Percentiles rank a stretch among this genome's conserved stretches.
These are phyloP conservation scores for Muscicapa comitata DNA, from an alignment of 2,797 vertebrate genomes.

Conservation along the genomic window DNA sequence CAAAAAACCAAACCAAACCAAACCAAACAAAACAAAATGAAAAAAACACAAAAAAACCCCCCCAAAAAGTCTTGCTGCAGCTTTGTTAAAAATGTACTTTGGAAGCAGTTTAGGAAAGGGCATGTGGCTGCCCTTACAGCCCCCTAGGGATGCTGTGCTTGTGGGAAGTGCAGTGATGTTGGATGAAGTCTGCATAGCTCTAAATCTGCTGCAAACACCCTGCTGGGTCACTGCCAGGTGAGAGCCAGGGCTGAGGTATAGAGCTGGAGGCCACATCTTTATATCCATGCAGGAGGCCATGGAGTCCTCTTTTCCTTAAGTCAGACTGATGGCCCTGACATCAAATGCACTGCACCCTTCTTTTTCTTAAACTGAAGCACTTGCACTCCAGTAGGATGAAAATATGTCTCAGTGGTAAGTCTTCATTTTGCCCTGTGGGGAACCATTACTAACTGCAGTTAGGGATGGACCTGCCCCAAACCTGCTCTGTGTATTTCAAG, in stretches of 20 bases:
- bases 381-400: background rate
- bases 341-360: background rate
- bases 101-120: conserved; percentile 20
- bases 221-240: conserved; percentile 36
- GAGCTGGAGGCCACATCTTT: background rate
- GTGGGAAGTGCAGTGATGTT: background rate
- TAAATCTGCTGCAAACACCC: conserved; percentile 3
- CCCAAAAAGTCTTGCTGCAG: background rate
- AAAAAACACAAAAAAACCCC: too few relatives aligned
- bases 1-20: too few relatives aligned
- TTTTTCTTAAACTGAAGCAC: background rate
- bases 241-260: background rate
- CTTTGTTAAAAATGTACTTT: conserved; percentile 10
- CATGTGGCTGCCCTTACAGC: background rate
- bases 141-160: background rate
- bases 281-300: background rate
- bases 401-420: background rate
- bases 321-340: background rate
- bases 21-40: background rate
- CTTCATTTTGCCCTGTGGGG: background rate
- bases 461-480: background rate
- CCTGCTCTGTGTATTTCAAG: background rate
- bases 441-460: background rate
- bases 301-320: background rate
- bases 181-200: conserved; percentile 27